A percentile compares a stretch with the other conserved stretches of the same genome.
Evolutionary conservation across 2,888 invertebrate genomes (phyloP).

Genomic region (Papilio protenor): DNA sequence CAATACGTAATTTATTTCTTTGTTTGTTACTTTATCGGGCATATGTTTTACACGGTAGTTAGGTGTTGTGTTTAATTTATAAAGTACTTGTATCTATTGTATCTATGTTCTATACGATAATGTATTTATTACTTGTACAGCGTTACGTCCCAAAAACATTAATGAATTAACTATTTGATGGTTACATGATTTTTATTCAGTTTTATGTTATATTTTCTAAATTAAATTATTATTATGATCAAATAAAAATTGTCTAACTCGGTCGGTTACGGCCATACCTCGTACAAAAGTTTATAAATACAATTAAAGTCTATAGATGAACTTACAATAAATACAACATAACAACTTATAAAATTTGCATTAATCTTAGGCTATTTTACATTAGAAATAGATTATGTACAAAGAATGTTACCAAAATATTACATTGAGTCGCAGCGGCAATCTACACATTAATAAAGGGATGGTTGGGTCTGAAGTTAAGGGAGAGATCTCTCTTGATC

Average conservation of each 20-base stretch:
- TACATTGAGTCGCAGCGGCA: background rate
- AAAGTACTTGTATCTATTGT: too few relatives aligned
- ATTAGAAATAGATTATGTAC: constrained; percentile 3
- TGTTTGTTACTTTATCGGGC: background rate
- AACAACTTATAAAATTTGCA: constrained; percentile 8
- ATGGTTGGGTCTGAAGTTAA: constrained; percentile 36
- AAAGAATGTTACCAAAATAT: background rate
- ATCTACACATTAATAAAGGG: constrained; percentile 23
- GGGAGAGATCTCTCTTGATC: constrained; percentile 44
- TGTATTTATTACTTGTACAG: too few relatives aligned
- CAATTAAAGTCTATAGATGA: background rate
- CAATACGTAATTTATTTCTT: background rate
- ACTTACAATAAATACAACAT: background rate
- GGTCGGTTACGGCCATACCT: background rate
- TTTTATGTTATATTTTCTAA: background rate
- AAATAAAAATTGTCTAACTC: background rate
- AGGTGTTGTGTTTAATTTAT: too few relatives aligned
- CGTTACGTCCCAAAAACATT: background rate
- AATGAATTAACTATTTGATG: background rate
- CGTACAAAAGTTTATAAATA: background rate
- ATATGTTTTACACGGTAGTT: too few relatives aligned
- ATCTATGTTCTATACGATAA: too few relatives aligned
- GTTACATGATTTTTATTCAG: background rate
- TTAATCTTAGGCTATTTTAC: background rate
- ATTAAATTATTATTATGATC: background rate